phyloP scores from a whole-genome alignment of 2,113 vertebrate genomes.

The Xenopus tropicalis region UCB_Xtro_10.0 CM004450.2:79743501-79744000 shows the following conservation, averaged over 20 bases:
- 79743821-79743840: conserved; percentile 83
- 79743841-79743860: background rate
- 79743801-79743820: conserved; percentile 86
- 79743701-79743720: conserved; percentile 80
- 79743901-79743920: too few relatives aligned
- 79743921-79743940: too few relatives aligned
- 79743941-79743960: too few relatives aligned
- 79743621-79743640: conserved; percentile 54
- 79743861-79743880: too few relatives aligned
- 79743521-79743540: conserved; percentile 87
- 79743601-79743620: conserved; percentile 76
- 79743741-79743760: conserved; percentile 74
- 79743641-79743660: conserved; percentile 82
- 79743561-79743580: conserved; percentile 94
- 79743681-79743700: conserved; percentile 78
- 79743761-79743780: conserved; percentile 78
- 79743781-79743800: conserved; percentile 81
- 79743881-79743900: too few relatives aligned
- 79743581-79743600: conserved; percentile 91
- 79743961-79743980: too few relatives aligned
- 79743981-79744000: too few relatives aligned
- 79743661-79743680: conserved; percentile 76
- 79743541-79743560: conserved; percentile 81
- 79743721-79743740: conserved; percentile 87
- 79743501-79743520: conserved; percentile 89